Base-by-base conservation (phyloP, 2,113 vertebrate genomes). In the Turnix velox region DNA sequence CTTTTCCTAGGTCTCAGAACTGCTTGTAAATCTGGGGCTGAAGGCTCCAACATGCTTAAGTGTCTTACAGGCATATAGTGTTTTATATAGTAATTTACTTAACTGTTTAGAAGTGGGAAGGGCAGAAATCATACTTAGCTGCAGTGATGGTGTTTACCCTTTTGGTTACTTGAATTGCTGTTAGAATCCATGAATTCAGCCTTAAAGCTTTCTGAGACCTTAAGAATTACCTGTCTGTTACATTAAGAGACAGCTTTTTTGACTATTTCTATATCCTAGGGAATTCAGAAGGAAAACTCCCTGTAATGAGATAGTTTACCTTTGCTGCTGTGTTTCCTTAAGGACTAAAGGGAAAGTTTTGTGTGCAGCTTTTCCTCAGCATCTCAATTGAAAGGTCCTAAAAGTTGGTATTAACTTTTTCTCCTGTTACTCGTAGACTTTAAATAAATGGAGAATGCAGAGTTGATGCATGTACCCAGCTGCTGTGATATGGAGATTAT, bases 161-260 rank as follows among this genome's bases (percentile, higher is more conserved):
- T 89, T 55, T 8, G 6, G 10, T 76, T 65, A 55, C 16, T 72
- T 88, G 58, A 79, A 87, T 43, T 71, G 24, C 25, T 76, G 17
- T 57, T 90, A 42, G 59, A 59, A 82, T 46, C 52, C 48, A 20
- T 71, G 51, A 74, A 77, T 40, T 24, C 35, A n/a, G 43, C n/a
- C 54, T 93, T 65, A 84, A 91, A 76, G n/a, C 54, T 20, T 80
- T 73, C 27, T 62, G 25, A 74, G 92, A 78, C 52, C 18, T 80
- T 68, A 49, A 59, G 72, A 91, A 63, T 82, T 67, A 33, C 39
- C 10, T 27, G 7, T 31, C 28, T 43, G 12, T 58, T 57, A 57
- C 54, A 74, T 81, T 84, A 54, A 69, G 54, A 55, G 31, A 28
- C 4, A 2, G 7, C 20, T 49, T 2, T 45, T 49, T 61, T 49